These are phyloP conservation scores for Mongoloraphidia duomilia DNA, from an alignment of 2,888 invertebrate genomes.

Conservation along the genomic window DNA sequence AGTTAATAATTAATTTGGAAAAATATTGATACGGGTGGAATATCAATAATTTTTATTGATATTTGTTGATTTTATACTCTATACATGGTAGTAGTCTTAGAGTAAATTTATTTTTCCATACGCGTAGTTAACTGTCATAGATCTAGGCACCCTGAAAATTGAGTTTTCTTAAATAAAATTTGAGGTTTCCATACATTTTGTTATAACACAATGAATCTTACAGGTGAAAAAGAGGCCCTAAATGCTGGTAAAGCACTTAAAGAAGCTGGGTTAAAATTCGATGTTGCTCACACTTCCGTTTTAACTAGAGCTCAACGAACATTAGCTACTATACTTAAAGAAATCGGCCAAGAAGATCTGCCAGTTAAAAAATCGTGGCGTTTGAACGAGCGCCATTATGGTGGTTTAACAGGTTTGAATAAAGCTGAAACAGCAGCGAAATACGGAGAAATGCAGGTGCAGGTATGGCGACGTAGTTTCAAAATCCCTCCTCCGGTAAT, in stretches of 20 bases:
- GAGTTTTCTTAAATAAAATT: background rate
- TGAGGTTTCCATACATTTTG: no score
- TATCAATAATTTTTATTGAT: no score
- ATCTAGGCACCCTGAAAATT: background rate
- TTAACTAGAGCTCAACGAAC: conserved; percentile 65
- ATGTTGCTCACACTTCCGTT: conserved; percentile 68
- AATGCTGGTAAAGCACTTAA: conserved; percentile 60
- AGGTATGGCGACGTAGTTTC: conserved; percentile 75
- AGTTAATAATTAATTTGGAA: no score
- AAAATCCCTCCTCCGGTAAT: conserved; percentile 72
- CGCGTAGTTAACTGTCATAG: background rate
- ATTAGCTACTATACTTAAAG: conserved; percentile 47
- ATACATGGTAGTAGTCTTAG: background rate
- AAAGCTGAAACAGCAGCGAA: conserved; percentile 74
- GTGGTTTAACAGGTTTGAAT: conserved; percentile 70
- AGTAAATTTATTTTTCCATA: background rate
- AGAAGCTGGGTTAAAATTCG: conserved; percentile 54
- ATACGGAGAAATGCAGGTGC: conserved; percentile 41
- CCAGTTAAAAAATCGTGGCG: conserved; percentile 64
- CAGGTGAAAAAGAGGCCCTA: conserved; percentile 52
- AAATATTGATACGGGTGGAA: no score
- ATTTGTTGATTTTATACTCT: no score
- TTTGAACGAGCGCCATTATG: conserved; percentile 77
- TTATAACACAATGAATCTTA: conserved; percentile 17
- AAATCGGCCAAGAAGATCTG: conserved; percentile 50